A percentile compares a stretch with the other conserved stretches of the same genome.
Evolutionary conservation across 2,797 vertebrate genomes (phyloP).

Genomic region (Hirundo rustica): DNA sequence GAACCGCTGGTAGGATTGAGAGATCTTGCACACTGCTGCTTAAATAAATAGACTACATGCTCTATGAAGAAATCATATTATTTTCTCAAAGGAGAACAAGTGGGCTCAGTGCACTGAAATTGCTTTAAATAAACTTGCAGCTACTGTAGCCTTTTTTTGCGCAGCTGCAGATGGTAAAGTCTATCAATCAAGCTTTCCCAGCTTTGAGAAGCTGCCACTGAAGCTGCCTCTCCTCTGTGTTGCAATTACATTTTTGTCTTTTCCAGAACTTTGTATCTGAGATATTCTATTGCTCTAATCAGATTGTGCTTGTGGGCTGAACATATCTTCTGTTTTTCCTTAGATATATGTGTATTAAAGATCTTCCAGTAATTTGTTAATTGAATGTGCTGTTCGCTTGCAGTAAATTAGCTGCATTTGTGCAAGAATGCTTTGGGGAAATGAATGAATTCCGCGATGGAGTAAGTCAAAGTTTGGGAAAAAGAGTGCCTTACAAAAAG

Average conservation of each 20-base stretch:
- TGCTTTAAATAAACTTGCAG: slow-evolving; percentile 75
- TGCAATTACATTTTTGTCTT: slow-evolving; percentile 69
- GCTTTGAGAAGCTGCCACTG: slow-evolving; percentile 54
- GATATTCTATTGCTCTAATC: slow-evolving; percentile 44
- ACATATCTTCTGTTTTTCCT: background rate
- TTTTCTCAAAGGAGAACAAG: slow-evolving; percentile 78
- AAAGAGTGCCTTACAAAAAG: background rate
- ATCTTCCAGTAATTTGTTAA: slow-evolving; percentile 19
- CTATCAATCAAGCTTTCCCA: slow-evolving; percentile 74
- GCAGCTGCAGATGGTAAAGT: slow-evolving; percentile 69
- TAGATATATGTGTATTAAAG: background rate
- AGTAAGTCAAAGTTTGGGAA: background rate
- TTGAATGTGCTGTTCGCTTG: slow-evolving; percentile 11
- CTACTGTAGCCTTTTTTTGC: slow-evolving; percentile 60
- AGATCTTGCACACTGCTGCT: slow-evolving; percentile 73
- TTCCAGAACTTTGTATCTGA: slow-evolving; percentile 54
- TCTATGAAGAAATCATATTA: slow-evolving; percentile 71
- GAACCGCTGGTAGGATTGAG: slow-evolving; percentile 72
- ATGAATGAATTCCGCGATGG: background rate
- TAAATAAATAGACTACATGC: slow-evolving; percentile 76
- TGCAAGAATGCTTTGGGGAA: background rate
- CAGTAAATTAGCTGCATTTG: background rate
- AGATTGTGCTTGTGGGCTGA: slow-evolving; percentile 20
- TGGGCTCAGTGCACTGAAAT: slow-evolving; percentile 69
- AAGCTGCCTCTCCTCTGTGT: slow-evolving; percentile 50